Evolutionary conservation across 2,797 vertebrate species (phyloP), one percentile per base, ranked within the genome.

Genomic region (Pseudochaenichthys georgianus): DNA sequence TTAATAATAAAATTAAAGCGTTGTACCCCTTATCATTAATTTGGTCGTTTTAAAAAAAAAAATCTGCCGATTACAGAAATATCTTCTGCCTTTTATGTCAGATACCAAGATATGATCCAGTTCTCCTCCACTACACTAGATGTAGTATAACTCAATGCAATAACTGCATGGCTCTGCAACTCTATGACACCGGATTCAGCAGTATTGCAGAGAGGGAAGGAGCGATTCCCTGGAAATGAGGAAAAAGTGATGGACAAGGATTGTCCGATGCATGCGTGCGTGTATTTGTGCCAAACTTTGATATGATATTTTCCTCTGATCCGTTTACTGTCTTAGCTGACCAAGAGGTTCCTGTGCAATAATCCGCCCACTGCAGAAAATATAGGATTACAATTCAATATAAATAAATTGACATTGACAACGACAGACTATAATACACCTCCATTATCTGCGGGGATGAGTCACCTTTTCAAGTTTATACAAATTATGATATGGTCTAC

Each of bases 111-210:
- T 83, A 77, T 82, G 87, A 85, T 85, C 75, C 82, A 53, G 55
- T 59, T 83, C 78, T 76, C 54, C 78, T 76, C 60, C 53, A 54
- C 57, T 48, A 70, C 31, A 80, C 72, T 53, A 75, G 73, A 74
- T 73, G 41, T 31, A 46, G 78, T 64, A 66, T 93, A 91, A 92
- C 85, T 91, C 88, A 77, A 87, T 91, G 84, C 84, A 93, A 91
- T 87, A 92, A 92, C 51, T 94, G 91, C 86, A 63, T 47, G 73
- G 78, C 88, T 92, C 86, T 88, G 93, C 93, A 92, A 89, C 87
- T 90, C 86, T 86, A 80, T 77, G 83, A 79, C 77, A 21, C 78
- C 73, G 21, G 89, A 87, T 88, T 92, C 90, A 94, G 92, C 93
- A 92, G 65, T 85, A 89, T 87, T 87, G 68, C 73, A 63, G 59